Conservation (phyloP, 2,888 invertebrate genomes). For the Oxyscelio sp. region DNA sequence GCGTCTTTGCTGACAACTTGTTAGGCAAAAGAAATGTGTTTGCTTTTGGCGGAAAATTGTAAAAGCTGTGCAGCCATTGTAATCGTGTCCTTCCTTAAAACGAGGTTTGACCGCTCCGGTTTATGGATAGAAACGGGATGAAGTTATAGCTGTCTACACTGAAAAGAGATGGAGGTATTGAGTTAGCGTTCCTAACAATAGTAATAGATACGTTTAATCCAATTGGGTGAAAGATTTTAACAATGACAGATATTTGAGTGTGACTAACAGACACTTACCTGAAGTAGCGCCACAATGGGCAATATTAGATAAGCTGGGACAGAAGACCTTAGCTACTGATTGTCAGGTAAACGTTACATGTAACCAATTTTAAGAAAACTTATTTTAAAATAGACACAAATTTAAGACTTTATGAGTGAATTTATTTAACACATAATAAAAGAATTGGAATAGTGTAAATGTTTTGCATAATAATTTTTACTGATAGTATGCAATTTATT, state of each 20-base stretch:
- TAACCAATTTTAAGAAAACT: constrained; percentile 81
- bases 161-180: constrained; percentile 64
- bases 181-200: constrained; percentile 80
- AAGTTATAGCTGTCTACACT: constrained; percentile 56
- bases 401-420: too few relatives aligned
- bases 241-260: constrained; percentile 74
- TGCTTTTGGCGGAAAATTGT: constrained; percentile 67
- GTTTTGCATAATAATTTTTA: too few relatives aligned
- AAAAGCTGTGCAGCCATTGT: constrained; percentile 55
- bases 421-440: too few relatives aligned
- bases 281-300: constrained; percentile 80
- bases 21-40: constrained; percentile 59
- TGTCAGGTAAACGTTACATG: constrained; percentile 82
- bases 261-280: constrained; percentile 72
- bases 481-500: too few relatives aligned
- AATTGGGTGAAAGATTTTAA: constrained; percentile 83
- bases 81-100: constrained; percentile 42
- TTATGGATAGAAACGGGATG: constrained; percentile 46
- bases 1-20: constrained; percentile 71
- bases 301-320: constrained; percentile 83
- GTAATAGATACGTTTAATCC: constrained; percentile 88
- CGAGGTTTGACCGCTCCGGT: constrained; percentile 42
- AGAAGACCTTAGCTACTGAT: constrained; percentile 70
- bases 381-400: not conserved
- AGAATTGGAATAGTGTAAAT: too few relatives aligned